These are phyloP conservation scores for Rhaphigaster nebulosa DNA, from an alignment of 2,888 invertebrate species.

Conservation along the genomic window DNA sequence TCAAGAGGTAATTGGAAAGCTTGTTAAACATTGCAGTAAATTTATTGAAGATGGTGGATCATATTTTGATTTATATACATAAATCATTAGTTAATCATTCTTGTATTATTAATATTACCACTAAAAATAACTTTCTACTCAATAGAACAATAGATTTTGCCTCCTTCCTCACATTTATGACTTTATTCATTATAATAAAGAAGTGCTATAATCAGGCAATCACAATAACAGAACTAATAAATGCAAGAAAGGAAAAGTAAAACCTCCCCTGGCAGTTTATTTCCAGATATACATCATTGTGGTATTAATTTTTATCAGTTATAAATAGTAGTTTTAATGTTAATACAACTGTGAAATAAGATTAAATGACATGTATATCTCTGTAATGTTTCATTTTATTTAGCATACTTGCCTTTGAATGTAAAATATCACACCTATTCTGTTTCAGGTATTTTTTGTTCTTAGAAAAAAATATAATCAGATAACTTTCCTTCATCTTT, in stretches of 20 bases:
- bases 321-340: background rate
- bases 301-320: background rate
- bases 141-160: background rate
- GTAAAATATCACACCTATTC: background rate
- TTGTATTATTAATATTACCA: too few species aligned
- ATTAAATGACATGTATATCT: background rate
- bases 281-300: background rate
- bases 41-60: too few species aligned
- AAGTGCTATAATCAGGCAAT: too few species aligned
- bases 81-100: too few species aligned
- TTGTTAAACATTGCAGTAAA: background rate
- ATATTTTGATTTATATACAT: too few species aligned
- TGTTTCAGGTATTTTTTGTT: slow-evolving; percentile 70
- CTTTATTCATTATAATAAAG: too few species aligned
- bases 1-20: too few species aligned
- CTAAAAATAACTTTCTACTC: background rate
- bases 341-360: background rate
- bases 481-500: slow-evolving; percentile 72
- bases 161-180: background rate
- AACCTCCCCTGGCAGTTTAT: too few species aligned
- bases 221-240: too few species aligned
- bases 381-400: background rate
- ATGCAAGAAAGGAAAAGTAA: too few species aligned
- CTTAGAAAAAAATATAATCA: slow-evolving; percentile 72
- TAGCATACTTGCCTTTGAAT: background rate